phyloP scores from a whole-genome alignment of 2,888 invertebrate genomes.

The Leptinotarsa juncta region DNA sequence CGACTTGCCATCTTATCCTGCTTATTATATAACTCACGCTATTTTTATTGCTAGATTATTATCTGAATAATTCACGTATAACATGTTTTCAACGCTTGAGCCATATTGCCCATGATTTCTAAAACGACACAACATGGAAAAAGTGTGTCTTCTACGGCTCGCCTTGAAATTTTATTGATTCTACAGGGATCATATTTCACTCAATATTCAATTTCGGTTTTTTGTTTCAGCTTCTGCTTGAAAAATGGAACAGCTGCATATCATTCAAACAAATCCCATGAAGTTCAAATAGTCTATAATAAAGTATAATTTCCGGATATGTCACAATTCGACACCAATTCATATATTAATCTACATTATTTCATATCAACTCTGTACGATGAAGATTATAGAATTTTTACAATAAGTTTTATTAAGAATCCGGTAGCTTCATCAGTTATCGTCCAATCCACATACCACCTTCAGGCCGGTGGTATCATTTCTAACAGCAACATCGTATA shows the following conservation, averaged over 20 bases:
- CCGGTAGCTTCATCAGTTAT: no score
- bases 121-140: conserved; percentile 7
- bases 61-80: conserved; percentile 45
- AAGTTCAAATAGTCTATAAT: neutral
- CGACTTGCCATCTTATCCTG: conserved; percentile 54
- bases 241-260: neutral
- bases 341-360: no score
- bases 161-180: conserved; percentile 3
- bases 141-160: conserved; percentile 8
- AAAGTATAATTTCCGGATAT: neutral
- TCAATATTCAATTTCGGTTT: neutral
- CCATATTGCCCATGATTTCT: conserved; percentile 2
- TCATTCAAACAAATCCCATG: neutral
- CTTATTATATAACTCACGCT: conserved; percentile 51
- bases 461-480: no score
- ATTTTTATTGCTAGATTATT: conserved; percentile 45
- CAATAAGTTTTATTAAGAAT: no score
- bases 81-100: conserved; percentile 26
- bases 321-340: no score
- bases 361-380: no score
- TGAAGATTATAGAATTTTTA: no score
- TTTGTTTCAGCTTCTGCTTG: neutral
- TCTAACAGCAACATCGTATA: no score
- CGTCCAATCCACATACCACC: no score
- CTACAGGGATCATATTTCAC: neutral